These are phyloP conservation scores for Oncopodura yosiiana DNA, from an alignment of 1,140 invertebrate genomes.

Conservation along the genomic window DNA sequence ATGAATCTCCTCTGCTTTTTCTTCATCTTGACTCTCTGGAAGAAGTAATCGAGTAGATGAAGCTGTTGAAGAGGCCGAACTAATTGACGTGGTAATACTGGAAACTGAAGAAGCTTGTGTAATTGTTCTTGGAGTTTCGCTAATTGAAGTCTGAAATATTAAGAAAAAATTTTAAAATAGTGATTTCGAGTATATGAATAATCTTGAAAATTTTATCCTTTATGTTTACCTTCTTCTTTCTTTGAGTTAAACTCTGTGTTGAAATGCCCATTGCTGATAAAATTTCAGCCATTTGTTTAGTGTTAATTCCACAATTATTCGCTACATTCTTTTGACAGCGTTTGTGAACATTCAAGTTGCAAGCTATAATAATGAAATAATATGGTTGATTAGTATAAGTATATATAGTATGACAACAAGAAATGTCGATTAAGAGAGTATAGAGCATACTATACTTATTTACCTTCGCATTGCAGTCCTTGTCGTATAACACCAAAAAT, in stretches of 20 bases:
- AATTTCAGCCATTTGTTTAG: conserved; percentile 88
- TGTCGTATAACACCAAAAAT: conserved; percentile 94
- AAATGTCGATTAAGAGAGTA: not conserved
- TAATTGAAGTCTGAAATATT: conserved; percentile 17
- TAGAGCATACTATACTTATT: no score
- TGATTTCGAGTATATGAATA: no score
- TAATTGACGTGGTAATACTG: not conserved
- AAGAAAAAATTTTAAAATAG: no score
- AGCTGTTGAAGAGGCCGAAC: conserved; percentile 26
- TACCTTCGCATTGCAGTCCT: conserved; percentile 94
- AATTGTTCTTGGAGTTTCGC: conserved; percentile 7
- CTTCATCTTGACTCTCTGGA: no score
- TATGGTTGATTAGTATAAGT: not conserved
- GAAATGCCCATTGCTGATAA: conserved; percentile 83
- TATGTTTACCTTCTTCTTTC: conserved; percentile 54
- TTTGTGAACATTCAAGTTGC: conserved; percentile 97
- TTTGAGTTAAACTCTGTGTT: conserved; percentile 68
- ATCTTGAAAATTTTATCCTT: no score
- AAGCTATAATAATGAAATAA: conserved; percentile 50
- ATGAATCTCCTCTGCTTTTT: conserved; percentile 37
- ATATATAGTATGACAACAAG: not conserved
- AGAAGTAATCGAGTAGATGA: conserved; percentile 19
- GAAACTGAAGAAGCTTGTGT: not conserved
- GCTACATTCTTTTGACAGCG: conserved; percentile 98
- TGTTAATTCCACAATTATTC: conserved; percentile 98